phyloP scores from a whole-genome alignment of 2,888 invertebrate genomes.

The Rotaria socialis region DNA sequence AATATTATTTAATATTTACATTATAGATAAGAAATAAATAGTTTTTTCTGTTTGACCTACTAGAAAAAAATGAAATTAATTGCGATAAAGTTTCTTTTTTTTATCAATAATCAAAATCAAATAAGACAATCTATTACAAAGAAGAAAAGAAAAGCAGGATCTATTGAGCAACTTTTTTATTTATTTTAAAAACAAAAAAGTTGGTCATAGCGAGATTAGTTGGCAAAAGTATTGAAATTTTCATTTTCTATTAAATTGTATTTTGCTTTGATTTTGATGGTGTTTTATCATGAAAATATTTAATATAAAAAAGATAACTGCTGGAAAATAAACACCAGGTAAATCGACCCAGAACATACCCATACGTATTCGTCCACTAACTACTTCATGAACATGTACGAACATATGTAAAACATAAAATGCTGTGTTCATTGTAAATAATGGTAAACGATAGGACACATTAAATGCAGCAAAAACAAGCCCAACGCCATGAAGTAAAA shows the following conservation, averaged over 20 bases:
- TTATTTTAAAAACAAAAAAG: too few relatives aligned
- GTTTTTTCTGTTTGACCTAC: background rate
- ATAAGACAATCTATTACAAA: background rate
- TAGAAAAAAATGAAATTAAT: background rate
- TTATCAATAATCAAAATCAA: too few relatives aligned
- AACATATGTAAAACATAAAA: slow-evolving; percentile 26
- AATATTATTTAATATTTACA: too few relatives aligned
- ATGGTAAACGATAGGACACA: background rate
- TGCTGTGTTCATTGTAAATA: slow-evolving; percentile 1
- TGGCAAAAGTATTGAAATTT: too few relatives aligned
- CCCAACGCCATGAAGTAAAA: background rate
- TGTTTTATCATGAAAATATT: slow-evolving; percentile 17
- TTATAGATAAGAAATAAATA: too few relatives aligned
- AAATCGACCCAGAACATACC: slow-evolving; percentile 6
- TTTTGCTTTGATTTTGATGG: background rate
- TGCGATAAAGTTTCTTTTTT: background rate
- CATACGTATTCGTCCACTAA: slow-evolving; percentile 32
- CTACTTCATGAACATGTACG: background rate
- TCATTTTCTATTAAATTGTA: too few relatives aligned
- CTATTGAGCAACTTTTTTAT: too few relatives aligned
- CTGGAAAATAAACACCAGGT: slow-evolving; percentile 8
- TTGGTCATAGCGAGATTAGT: too few relatives aligned
- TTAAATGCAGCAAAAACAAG: background rate
- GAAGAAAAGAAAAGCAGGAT: background rate
- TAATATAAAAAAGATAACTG: background rate